Percentiles rank a stretch among this genome's conserved stretches.
Conservation (phyloP, 2,888 invertebrate species). For the Hesperia comma region DNA sequence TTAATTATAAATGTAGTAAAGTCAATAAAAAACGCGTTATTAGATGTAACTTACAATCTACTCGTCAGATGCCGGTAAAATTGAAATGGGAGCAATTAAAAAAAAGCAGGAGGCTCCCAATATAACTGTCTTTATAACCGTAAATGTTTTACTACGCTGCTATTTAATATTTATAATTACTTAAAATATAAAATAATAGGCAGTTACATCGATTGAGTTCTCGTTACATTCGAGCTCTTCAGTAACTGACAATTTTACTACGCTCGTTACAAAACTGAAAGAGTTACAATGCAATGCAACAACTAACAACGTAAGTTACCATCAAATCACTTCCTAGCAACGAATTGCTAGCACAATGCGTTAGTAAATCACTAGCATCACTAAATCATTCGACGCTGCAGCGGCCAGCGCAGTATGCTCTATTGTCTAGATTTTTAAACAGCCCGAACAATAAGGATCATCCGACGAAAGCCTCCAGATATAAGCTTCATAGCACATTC, state of each 20-base stretch:
- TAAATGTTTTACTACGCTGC: too few relatives aligned
- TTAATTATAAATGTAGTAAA: too few relatives aligned
- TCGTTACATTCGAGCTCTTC: neutral
- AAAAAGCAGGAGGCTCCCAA: too few relatives aligned
- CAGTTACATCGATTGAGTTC: too few relatives aligned
- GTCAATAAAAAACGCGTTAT: too few relatives aligned
- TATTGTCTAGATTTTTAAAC: slow-evolving; percentile 28
- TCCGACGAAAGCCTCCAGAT: slow-evolving; percentile 33
- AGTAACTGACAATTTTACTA: neutral
- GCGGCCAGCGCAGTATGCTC: slow-evolving; percentile 10
- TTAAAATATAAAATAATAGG: too few relatives aligned
- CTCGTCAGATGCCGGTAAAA: too few relatives aligned
- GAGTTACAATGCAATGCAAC: neutral
- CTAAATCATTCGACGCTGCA: slow-evolving; percentile 14
- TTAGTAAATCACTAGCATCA: slow-evolving; percentile 15
- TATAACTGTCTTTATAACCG: too few relatives aligned
- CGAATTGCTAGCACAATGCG: slow-evolving; percentile 15
- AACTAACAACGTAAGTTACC: neutral
- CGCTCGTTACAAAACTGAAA: too few relatives aligned
- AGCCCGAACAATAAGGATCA: slow-evolving; percentile 28
- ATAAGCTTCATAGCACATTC: slow-evolving; percentile 23
- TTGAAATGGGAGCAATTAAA: too few relatives aligned
- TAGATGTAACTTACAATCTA: too few relatives aligned
- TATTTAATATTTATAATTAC: too few relatives aligned
- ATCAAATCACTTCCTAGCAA: slow-evolving; percentile 19